These are phyloP conservation scores for Epizoanthus ramosus DNA, from an alignment of 92 coral and sea anemone genomes.

Conservation along the genomic window DNA sequence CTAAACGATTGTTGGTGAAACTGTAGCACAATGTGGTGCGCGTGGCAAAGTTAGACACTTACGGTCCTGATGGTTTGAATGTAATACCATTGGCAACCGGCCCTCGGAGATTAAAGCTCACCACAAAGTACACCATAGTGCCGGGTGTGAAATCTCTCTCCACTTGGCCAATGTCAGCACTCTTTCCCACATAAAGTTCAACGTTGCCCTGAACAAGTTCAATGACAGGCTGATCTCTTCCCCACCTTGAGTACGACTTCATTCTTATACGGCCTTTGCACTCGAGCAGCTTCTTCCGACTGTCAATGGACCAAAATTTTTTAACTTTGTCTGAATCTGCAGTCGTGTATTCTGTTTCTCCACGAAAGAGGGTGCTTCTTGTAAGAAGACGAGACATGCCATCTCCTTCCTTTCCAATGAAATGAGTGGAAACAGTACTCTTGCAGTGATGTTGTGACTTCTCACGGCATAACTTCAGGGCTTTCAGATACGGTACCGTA, in stretches of 20 bases:
- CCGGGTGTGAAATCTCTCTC: slow-evolving; percentile 71
- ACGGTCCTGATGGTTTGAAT: slow-evolving; percentile 57
- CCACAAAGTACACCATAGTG: slow-evolving; percentile 84
- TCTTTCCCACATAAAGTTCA: slow-evolving; percentile 85
- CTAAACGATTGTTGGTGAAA: too few relatives aligned
- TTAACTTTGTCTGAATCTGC: slow-evolving; percentile 48
- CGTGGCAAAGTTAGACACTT: background rate
- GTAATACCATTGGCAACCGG: slow-evolving; percentile 90
- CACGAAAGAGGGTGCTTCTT: slow-evolving; percentile 58
- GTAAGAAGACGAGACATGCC: slow-evolving; percentile 84
- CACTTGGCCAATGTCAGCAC: slow-evolving; percentile 76
- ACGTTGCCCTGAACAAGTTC: slow-evolving; percentile 79
- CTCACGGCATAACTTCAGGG: slow-evolving; percentile 56
- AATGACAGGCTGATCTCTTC: slow-evolving; percentile 60
- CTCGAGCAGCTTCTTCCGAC: slow-evolving; percentile 77
- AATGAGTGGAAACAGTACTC: slow-evolving; percentile 59
- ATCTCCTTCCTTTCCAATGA: slow-evolving; percentile 66
- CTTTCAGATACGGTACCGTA: slow-evolving; percentile 45
- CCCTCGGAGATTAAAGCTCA: slow-evolving; percentile 80
- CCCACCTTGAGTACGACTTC: slow-evolving; percentile 42
- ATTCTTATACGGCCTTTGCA: slow-evolving; percentile 77
- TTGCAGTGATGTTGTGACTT: slow-evolving; percentile 77
- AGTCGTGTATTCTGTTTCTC: slow-evolving; percentile 62
- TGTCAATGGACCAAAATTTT: slow-evolving; percentile 57
- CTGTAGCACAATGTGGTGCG: too few relatives aligned